Base-by-base conservation (phyloP, 2,113 vertebrate genomes). In the Cynocephalus volans region DNA sequence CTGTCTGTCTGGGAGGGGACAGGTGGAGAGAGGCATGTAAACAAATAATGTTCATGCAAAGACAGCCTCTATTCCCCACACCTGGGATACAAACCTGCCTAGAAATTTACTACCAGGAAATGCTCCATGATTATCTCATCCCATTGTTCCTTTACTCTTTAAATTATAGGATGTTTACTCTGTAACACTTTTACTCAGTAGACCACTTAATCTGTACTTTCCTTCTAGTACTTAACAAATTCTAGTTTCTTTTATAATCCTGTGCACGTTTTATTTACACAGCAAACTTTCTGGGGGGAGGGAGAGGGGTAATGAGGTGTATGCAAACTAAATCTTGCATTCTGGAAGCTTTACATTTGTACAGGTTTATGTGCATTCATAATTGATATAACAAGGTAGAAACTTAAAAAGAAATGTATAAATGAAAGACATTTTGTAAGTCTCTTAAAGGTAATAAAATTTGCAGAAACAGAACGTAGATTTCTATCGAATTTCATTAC, bases 51-150 rank as follows among this genome's bases (percentile, higher is more conserved):
- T 64, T 62, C 64, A 73, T 23, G 13, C 13, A 50, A 91, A 79
- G 70, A 83, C 18, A 65, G 73, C 12, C 52, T 91, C 50, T 76
- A 18, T 52, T 88, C 26, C 28, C 41, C 50, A 77, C 67, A 88
- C 31, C 24, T 67, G 80, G 26, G n/a, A 83, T 62, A 54, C 41
- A 94, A 93, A 67, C 17, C 73, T 41, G 48, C 24, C 36, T 77
- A n/a, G 75, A 93, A 93, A 96, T 58, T 90, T 93, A 89, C 75
- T 26, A 83, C 18, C 26, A 90, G 79, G 83, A 93, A 95, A 81
- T 67, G 72, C 45, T 83, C 67, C 31, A 67, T 67, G 31, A 90
- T 90, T 76, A 86, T 69, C 69, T 93, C 48, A 87, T 76, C 26
- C 60, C 24, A 84, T 80, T 62, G 56, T 86, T 91, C 14, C 33